phyloP scores from a whole-genome alignment of 2,888 invertebrate genomes.

The Hesperia comma region DNA sequence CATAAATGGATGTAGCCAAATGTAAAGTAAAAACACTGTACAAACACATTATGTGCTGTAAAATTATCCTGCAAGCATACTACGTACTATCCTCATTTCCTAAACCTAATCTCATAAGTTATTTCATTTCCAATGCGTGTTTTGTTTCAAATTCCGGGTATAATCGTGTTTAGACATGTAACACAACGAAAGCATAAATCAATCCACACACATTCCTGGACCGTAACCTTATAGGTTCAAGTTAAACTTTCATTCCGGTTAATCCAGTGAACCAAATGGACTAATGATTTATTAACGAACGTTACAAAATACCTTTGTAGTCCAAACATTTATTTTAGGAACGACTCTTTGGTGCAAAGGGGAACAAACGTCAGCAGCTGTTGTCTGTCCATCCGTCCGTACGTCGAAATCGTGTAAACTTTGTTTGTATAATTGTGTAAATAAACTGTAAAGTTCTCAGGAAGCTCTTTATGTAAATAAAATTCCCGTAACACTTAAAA shows the following conservation, averaged over 20 bases:
- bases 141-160: conserved; percentile 18
- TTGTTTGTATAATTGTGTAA: conserved; percentile 40
- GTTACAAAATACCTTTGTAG: conserved; percentile 35
- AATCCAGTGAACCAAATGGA: conserved; percentile 29
- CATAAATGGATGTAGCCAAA: too few relatives aligned
- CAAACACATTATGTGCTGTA: too few relatives aligned
- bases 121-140: neutral
- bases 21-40: too few relatives aligned
- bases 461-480: conserved; percentile 48
- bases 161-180: conserved; percentile 5
- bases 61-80: too few relatives aligned
- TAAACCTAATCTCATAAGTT: neutral
- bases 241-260: conserved; percentile 27
- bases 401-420: conserved; percentile 29
- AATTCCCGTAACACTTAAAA: conserved; percentile 24
- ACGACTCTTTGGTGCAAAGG: conserved; percentile 39
- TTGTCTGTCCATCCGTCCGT: conserved; percentile 48
- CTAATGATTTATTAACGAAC: conserved; percentile 34
- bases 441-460: conserved; percentile 42
- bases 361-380: conserved; percentile 44
- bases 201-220: conserved; percentile 16
- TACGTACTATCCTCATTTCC: too few relatives aligned
- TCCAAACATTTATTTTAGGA: conserved; percentile 34
- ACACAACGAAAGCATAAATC: conserved; percentile 22
- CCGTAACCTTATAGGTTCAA: conserved; percentile 28